A percentile compares a stretch with the other conserved stretches of the same genome.
phyloP scores from a whole-genome alignment of 2,888 invertebrate species.

The Rhabditoides inermis region DNA sequence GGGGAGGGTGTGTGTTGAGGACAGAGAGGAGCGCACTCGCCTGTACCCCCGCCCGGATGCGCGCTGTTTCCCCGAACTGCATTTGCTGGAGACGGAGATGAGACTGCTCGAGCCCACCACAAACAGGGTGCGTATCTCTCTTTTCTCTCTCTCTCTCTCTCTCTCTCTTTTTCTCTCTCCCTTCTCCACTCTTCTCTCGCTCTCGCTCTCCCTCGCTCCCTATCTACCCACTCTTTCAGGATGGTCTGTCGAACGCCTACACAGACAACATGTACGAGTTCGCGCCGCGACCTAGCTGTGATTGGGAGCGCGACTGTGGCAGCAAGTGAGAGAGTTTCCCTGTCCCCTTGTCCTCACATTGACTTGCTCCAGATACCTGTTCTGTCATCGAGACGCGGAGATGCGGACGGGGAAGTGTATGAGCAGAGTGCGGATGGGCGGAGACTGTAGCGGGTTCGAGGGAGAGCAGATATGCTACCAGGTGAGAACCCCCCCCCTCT shows the following conservation, averaged over 20 bases:
- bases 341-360: not conserved
- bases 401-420: conserved; percentile 26
- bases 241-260: conserved; percentile 40
- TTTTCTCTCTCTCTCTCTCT: not conserved
- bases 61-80: conserved; percentile 34
- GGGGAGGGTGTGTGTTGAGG: too few relatives aligned
- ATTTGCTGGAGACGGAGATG: conserved; percentile 38
- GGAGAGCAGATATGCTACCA: conserved; percentile 34
- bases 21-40: too few relatives aligned
- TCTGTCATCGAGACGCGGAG: conserved; percentile 32
- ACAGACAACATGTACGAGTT: conserved; percentile 43
- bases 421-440: conserved; percentile 39
- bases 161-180: not conserved
- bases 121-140: conserved; percentile 8
- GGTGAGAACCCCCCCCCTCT: too few relatives aligned
- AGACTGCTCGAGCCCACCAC: conserved; percentile 16
- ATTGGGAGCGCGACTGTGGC: conserved; percentile 17
- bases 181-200: not conserved
- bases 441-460: conserved; percentile 45
- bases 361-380: conserved; percentile 32
- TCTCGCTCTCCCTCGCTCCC: not conserved
- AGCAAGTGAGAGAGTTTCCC: conserved; percentile 14
- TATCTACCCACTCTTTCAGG: too few relatives aligned
- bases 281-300: conserved; percentile 32
- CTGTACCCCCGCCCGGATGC: conserved; percentile 13